Evolutionary conservation across 2,113 vertebrate species (phyloP).

Genomic region (Nyctibius bracteatus): DNA sequence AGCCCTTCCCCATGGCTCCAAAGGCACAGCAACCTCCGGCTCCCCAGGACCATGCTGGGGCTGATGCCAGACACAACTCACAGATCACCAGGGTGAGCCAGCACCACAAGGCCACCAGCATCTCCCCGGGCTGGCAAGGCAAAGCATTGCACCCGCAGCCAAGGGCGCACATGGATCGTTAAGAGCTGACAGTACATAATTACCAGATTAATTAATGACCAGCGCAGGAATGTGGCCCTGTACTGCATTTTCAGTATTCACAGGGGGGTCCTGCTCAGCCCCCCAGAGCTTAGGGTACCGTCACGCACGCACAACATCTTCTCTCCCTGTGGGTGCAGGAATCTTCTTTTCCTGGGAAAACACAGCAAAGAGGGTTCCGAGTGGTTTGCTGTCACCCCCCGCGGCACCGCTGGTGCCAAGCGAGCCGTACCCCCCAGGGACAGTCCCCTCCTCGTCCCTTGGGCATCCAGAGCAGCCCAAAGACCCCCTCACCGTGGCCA

Average conservation of each 20-base stretch:
- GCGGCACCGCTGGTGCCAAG: neutral
- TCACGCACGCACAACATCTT: neutral
- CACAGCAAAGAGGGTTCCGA: neutral
- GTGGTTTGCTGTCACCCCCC: neutral
- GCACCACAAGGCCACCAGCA: neutral
- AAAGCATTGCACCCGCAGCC: neutral
- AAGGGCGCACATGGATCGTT: accelerated
- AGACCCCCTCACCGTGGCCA: neutral
- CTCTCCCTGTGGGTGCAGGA: accelerated
- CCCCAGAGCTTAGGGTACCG: neutral
- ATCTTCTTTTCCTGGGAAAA: slow-evolving; percentile 23
- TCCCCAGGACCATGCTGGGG: accelerated
- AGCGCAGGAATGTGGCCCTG: neutral
- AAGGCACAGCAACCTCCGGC: neutral
- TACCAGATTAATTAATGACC: neutral
- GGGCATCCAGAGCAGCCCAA: neutral
- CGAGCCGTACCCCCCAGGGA: accelerated
- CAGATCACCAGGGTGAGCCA: neutral
- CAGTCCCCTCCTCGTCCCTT: neutral
- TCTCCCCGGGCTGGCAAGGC: neutral
- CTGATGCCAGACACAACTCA: neutral
- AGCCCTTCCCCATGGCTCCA: neutral
- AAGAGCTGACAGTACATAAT: neutral
- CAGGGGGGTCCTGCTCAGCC: neutral
- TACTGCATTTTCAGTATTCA: neutral